Base-by-base conservation (phyloP, 2,797 vertebrate species). In the Podarcis lilfordi region DNA sequence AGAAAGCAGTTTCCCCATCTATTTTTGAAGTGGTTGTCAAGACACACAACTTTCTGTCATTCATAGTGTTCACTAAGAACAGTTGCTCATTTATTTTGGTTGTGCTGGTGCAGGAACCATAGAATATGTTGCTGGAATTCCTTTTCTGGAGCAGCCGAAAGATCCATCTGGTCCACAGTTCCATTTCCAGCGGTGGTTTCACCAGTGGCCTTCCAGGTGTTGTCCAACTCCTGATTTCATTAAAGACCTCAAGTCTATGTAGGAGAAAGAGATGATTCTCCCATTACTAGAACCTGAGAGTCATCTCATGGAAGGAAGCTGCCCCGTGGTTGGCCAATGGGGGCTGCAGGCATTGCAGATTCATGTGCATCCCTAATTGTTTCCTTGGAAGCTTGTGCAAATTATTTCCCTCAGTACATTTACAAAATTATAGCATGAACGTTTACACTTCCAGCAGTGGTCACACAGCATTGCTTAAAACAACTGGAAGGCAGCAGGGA, bases 401-500 rank as follows among this genome's bases (percentile, higher is more conserved):
- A 13, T 77, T 55, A 55, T 0, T 0, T 37, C 13, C 13, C 23
- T 55, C n/a, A 35, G 72, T 40, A 59, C 0, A 9, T 37, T 1
- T 19, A 17, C 35, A 27, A 66, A 82, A 76, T 82, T 69, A 35
- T 11, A 71, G 4, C 72, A 40, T 50, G 25, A 50, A 7, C 43
- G 3, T 35, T 50, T 29, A 43, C 5, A 9, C 19, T 37, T 77
- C 40, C 19, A 59, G 37, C n/a, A 55, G 13, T 50, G 55, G 21
- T 25, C 37, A 69, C 80, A 85, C 43, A 4, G 17, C 55, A 35
- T 29, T 11, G 32, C 35, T 80, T n/a, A 40, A 1, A 89, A 69
- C 61, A 40, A n/a, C 66, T 87, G 91, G 68, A 3, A 4, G 32
- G 45, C 8, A 29, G 11, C 6, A 40, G 89, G 91, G 93, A 69